Percentiles rank a stretch among this genome's conserved stretches.
phyloP scores from a whole-genome alignment of 1,140 invertebrate genomes.

The Pogonomyrmex californicus region DNA sequence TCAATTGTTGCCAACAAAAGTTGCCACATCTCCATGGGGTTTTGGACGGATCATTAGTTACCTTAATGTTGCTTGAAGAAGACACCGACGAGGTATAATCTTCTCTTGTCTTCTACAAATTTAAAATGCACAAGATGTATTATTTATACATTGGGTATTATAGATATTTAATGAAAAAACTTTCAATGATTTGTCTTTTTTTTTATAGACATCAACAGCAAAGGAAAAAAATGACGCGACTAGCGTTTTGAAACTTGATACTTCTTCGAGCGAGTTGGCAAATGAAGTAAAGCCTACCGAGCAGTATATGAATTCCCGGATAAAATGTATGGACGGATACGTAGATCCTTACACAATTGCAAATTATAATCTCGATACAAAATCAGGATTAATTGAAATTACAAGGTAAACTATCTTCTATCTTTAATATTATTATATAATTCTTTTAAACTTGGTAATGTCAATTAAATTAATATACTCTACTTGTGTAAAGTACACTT shows the following conservation, averaged over 20 bases:
- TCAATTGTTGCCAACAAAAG: conserved; percentile 70
- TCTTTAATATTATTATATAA: neutral
- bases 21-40: conserved; percentile 73
- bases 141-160: neutral
- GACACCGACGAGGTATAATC: conserved; percentile 1
- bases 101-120: neutral
- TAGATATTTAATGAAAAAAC: neutral
- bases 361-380: neutral
- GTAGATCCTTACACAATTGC: neutral
- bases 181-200: neutral
- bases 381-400: conserved; percentile 35
- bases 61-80: conserved; percentile 68
- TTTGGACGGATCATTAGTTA: conserved; percentile 70
- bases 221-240: neutral
- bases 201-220: conserved; percentile 25
- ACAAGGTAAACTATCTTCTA: neutral
- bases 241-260: no score
- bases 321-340: neutral
- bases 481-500: neutral
- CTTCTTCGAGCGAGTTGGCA: neutral
- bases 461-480: neutral
- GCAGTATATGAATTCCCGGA: neutral
- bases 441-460: neutral
- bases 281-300: neutral
- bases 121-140: neutral